Percentiles rank a stretch among this genome's conserved stretches.
Evolutionary conservation across 2,797 vertebrate genomes (phyloP).

Genomic region (Orestias chungarensis): DNA sequence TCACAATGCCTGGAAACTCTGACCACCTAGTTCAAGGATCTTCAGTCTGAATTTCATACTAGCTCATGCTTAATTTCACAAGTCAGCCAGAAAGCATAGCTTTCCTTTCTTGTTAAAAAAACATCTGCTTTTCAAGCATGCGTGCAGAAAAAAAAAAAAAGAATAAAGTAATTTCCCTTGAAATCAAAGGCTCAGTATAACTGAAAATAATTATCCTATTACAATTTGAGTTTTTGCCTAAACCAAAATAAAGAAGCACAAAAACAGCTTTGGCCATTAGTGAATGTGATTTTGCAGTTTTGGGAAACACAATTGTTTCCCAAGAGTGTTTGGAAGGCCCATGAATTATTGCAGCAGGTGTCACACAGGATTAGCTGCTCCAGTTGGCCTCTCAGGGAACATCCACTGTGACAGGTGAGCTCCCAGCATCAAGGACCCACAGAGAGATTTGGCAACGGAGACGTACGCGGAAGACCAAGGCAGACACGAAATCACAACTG

Average conservation of each 20-base stretch:
- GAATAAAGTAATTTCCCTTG: not conserved
- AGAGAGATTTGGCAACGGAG: slow-evolving; percentile 64
- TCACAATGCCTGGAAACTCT: not conserved
- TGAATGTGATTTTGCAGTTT: slow-evolving; percentile 44
- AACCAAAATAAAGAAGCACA: slow-evolving; percentile 15
- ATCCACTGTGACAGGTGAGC: slow-evolving; percentile 78
- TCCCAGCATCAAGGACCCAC: slow-evolving; percentile 66
- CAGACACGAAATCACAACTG: slow-evolving; percentile 58
- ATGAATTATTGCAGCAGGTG: slow-evolving; percentile 80
- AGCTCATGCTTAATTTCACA: not conserved
- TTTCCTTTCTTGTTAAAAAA: not conserved
- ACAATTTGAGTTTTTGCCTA: slow-evolving; percentile 12
- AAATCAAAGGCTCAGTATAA: slow-evolving; percentile 14
- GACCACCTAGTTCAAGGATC: not conserved
- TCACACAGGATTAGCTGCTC: slow-evolving; percentile 77
- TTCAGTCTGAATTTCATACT: not conserved
- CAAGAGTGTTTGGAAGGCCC: slow-evolving; percentile 65
- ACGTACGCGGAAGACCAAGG: slow-evolving; percentile 50
- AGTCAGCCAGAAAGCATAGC: not conserved
- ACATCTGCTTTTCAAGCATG: slow-evolving; percentile 1
- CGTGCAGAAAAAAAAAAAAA: not conserved
- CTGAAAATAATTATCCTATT: slow-evolving; percentile 11
- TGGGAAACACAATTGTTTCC: slow-evolving; percentile 62
- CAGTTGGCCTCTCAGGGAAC: slow-evolving; percentile 75
- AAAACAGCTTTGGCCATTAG: slow-evolving; percentile 29